Percentiles rank a stretch among this genome's conserved stretches.
phyloP scores from a whole-genome alignment of 1,140 invertebrate species.

The Odontomachus brunneus region DNA sequence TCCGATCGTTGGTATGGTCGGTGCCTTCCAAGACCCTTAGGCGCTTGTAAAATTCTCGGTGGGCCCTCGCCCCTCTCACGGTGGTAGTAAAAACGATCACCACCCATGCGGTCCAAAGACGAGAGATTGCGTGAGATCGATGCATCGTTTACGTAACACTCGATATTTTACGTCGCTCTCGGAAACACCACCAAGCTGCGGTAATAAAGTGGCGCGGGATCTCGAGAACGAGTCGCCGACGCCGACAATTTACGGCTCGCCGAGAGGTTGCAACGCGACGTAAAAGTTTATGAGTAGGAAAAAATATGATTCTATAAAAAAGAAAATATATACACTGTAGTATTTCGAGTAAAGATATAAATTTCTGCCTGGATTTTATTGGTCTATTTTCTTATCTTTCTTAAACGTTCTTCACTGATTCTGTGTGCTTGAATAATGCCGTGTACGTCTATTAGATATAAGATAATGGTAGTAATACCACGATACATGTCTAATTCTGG shows the following conservation, averaged over 20 bases:
- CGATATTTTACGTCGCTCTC: constrained; percentile 26
- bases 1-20: constrained; percentile 48
- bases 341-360: not conserved
- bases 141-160: constrained; percentile 40
- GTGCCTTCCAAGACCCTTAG: constrained; percentile 11
- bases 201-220: constrained; percentile 38
- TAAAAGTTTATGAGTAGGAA: constrained; percentile 11
- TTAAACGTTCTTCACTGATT: too few species aligned
- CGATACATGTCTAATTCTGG: too few species aligned
- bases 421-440: too few species aligned
- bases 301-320: not conserved
- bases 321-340: not conserved
- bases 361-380: not conserved
- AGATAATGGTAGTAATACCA: too few species aligned
- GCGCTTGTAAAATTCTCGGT: constrained; percentile 1
- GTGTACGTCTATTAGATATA: too few species aligned
- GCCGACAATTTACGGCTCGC: not conserved
- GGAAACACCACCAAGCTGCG: not conserved
- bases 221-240: constrained; percentile 2
- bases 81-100: constrained; percentile 57
- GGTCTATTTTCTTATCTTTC: too few species aligned
- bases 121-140: constrained; percentile 17
- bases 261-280: not conserved
- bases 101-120: constrained; percentile 21
- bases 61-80: constrained; percentile 57